Evolutionary conservation across 2,113 vertebrate species (phyloP).

Genomic region (Etheostoma spectabile): DNA sequence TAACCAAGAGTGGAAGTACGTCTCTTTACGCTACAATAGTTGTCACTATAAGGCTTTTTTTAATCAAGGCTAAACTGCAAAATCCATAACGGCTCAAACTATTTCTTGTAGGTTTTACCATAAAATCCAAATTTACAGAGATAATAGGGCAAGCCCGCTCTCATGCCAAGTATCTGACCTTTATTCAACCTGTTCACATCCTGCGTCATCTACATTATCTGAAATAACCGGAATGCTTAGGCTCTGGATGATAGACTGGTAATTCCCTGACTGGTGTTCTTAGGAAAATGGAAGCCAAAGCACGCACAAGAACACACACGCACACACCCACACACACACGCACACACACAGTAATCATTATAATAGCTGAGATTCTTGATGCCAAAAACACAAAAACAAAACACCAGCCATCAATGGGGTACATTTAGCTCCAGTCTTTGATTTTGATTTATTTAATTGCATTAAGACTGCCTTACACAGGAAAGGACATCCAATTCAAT

Average conservation of each 20-base stretch:
- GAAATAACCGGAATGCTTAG: slow-evolving; percentile 26
- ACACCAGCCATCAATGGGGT: slow-evolving; percentile 33
- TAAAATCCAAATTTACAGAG: not conserved
- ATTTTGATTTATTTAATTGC: too few species aligned
- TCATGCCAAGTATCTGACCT: not conserved
- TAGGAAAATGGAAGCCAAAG: slow-evolving; percentile 22
- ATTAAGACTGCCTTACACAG: too few species aligned
- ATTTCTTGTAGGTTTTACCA: too few species aligned
- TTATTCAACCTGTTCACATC: not conserved
- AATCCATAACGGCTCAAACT: too few species aligned
- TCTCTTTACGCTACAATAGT: too few species aligned
- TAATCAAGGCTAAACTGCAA: too few species aligned
- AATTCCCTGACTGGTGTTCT: slow-evolving; percentile 33
- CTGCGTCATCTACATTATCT: slow-evolving; percentile 55
- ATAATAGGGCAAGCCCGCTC: not conserved
- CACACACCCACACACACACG: slow-evolving; percentile 23
- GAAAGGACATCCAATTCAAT: too few species aligned
- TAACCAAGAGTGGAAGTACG: too few species aligned
- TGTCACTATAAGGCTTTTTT: too few species aligned
- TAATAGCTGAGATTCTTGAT: not conserved
- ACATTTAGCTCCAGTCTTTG: not conserved
- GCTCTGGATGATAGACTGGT: slow-evolving; percentile 14
- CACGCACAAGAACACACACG: slow-evolving; percentile 38
- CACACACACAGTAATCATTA: slow-evolving; percentile 36
- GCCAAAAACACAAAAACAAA: slow-evolving; percentile 66